Percentiles rank a stretch among this genome's conserved stretches.
Evolutionary conservation across 2,888 invertebrate genomes (phyloP).

Genomic region (Acrocyrtus sp.): DNA sequence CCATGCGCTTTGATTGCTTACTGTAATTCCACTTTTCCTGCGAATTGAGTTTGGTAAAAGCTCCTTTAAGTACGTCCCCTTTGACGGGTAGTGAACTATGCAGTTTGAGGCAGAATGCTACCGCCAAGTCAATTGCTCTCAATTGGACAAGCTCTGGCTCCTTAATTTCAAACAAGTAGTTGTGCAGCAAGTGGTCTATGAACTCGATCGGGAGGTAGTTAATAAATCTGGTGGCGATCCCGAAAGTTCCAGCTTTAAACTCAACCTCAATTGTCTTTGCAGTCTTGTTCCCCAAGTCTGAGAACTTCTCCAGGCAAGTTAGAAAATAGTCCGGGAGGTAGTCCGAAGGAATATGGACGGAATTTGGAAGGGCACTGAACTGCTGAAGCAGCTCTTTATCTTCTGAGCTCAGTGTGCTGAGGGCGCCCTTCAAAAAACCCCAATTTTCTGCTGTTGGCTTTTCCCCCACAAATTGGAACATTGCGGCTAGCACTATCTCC

Average conservation of each 20-base stretch:
- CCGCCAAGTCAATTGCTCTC: constrained; percentile 30
- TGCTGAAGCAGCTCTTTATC: constrained; percentile 40
- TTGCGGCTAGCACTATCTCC: constrained; percentile 11
- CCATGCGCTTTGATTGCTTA: constrained; percentile 35
- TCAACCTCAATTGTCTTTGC: constrained; percentile 29
- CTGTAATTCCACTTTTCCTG: constrained; percentile 34
- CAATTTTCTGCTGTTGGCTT: constrained; percentile 71
- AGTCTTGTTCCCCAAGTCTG: constrained; percentile 1
- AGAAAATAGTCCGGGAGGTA: constrained; percentile 37
- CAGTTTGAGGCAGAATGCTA: constrained; percentile 26
- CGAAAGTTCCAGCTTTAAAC: constrained; percentile 31
- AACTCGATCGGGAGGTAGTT: constrained; percentile 37
- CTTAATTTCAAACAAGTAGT: constrained; percentile 24
- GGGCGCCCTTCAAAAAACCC: constrained; percentile 68
- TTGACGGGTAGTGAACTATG: constrained; percentile 2
- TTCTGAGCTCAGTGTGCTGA: constrained; percentile 13
- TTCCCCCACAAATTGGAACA: constrained; percentile 64
- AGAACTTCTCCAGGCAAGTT: constrained; percentile 39
- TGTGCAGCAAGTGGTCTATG: constrained; percentile 28
- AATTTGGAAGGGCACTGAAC: constrained; percentile 22
- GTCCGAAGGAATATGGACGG: constrained; percentile 26
- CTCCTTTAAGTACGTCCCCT: constrained; percentile 15
- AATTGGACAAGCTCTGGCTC: constrained; percentile 31
- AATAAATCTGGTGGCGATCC: constrained; percentile 22
- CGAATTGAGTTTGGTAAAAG: constrained; percentile 20